These are phyloP conservation scores for Turnix velox DNA, from an alignment of 2,113 vertebrate genomes.

Conservation along the genomic window DNA sequence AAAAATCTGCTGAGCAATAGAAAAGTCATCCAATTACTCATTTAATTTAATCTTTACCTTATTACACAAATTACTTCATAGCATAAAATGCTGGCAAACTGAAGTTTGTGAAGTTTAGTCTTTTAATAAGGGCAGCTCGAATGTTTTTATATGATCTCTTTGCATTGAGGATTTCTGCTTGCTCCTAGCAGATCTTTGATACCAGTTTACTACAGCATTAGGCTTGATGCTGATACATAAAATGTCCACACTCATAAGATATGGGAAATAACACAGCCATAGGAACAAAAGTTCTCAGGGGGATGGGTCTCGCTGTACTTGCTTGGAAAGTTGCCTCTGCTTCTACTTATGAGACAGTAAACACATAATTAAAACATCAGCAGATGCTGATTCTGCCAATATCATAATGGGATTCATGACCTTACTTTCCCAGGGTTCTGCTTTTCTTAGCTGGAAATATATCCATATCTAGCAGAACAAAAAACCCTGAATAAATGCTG, in stretches of 20 bases:
- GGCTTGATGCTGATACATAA: background rate
- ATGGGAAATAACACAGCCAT: background rate
- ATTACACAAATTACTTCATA: background rate
- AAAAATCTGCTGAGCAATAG: background rate
- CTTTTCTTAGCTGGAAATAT: background rate
- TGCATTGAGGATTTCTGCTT: background rate
- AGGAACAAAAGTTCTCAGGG: background rate
- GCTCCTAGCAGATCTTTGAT: rapidly evolving
- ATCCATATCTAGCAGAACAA: background rate
- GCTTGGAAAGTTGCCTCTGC: background rate
- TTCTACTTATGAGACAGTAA: background rate
- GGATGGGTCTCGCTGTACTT: background rate
- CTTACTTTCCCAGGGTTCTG: background rate
- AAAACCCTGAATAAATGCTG: background rate
- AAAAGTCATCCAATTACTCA: background rate
- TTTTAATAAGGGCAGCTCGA: background rate
- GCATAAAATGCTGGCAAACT: background rate
- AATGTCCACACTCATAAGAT: rapidly evolving
- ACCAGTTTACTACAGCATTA: background rate
- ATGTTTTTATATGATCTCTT: background rate
- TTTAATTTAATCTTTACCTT: background rate
- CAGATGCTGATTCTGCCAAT: background rate
- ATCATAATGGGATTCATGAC: background rate
- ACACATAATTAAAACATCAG: background rate
- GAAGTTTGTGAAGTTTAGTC: background rate